Percentiles rank a stretch among this genome's conserved stretches.
Conservation (phyloP, 2,888 invertebrate species). For the Urechis unicinctus region DNA sequence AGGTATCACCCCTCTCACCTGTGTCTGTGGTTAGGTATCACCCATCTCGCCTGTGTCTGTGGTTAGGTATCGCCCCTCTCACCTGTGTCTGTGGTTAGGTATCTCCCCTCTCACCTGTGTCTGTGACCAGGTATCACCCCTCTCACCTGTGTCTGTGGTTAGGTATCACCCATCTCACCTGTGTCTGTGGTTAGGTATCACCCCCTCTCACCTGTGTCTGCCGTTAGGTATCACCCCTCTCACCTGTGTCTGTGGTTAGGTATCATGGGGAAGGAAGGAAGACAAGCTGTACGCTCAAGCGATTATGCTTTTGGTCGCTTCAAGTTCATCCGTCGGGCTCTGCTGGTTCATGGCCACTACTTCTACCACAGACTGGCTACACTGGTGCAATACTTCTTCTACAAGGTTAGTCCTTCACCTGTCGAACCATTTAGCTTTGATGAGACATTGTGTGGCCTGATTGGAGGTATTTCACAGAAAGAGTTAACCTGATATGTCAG, state of each 20-base stretch:
- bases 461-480: not conserved
- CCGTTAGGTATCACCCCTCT: not conserved
- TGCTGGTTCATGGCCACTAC: conserved; percentile 79
- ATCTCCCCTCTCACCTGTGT: not conserved
- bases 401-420: conserved; percentile 56
- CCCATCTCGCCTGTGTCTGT: no score
- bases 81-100: no score
- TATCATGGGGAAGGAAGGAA: conserved; percentile 58
- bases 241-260: conserved; percentile 38
- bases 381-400: conserved; percentile 77
- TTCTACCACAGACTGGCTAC: conserved; percentile 70
- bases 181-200: no score
- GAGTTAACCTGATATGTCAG: no score
- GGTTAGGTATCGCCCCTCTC: no score
- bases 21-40: no score
- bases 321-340: conserved; percentile 64
- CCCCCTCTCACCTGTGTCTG: no score
- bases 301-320: conserved; percentile 84
- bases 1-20: no score
- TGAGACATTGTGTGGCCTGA: not conserved
- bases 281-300: conserved; percentile 63
- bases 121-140: not conserved
- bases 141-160: not conserved
- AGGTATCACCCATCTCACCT: no score
- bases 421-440: not conserved